Conservation (phyloP, 2,113 vertebrate species). For the Glareola pratincola region DNA sequence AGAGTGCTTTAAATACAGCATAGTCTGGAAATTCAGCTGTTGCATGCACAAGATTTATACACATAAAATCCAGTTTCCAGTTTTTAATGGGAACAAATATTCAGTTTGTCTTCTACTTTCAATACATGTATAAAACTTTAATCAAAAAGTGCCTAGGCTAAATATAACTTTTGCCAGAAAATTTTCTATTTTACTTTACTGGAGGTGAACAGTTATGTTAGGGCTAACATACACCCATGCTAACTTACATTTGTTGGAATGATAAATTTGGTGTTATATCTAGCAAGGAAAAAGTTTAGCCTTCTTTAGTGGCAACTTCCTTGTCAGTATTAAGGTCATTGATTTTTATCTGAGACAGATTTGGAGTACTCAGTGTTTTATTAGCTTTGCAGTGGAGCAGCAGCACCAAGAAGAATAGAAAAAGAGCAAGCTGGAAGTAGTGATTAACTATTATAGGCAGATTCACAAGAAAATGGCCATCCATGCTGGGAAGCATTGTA, state of each 20-base stretch:
- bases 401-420: background rate
- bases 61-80: background rate
- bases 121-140: background rate
- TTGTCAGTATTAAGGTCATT: background rate
- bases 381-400: background rate
- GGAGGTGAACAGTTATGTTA: background rate
- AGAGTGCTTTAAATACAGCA: background rate
- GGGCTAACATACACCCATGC: background rate
- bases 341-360: background rate
- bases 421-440: background rate
- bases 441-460: background rate
- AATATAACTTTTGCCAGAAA: background rate
- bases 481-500: background rate
- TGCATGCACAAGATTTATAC: background rate
- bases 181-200: background rate
- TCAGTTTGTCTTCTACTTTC: background rate
- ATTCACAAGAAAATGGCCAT: background rate
- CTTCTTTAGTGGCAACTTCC: background rate
- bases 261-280: background rate
- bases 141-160: background rate
- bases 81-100: background rate
- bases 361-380: background rate
- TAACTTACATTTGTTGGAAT: background rate
- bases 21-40: background rate
- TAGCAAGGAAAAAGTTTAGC: background rate